These are phyloP conservation scores for Austrolebias charrua DNA, from an alignment of 2,797 vertebrate genomes.

Conservation along the genomic window DNA sequence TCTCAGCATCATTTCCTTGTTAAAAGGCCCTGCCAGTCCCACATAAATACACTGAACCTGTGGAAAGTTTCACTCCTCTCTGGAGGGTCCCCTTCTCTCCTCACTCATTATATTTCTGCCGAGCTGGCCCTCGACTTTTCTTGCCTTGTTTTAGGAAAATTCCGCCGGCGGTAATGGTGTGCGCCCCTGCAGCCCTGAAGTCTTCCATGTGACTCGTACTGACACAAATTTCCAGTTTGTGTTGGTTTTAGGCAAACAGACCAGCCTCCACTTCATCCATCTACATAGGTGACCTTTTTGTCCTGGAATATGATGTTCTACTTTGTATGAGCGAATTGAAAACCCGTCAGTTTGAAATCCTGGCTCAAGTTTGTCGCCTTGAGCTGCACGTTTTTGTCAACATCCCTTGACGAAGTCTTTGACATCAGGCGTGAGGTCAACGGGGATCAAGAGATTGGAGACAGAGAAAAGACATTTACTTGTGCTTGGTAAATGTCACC, in stretches of 20 bases:
- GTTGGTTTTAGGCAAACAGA: constrained; percentile 78
- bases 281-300: constrained; percentile 60
- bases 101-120: constrained; percentile 68
- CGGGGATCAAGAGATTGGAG: constrained; percentile 40
- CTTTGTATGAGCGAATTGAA: constrained; percentile 17
- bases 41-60: constrained; percentile 71
- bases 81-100: constrained; percentile 73
- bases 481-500: constrained; percentile 67
- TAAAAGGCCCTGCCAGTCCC: constrained; percentile 58
- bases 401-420: constrained; percentile 47
- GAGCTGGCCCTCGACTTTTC: constrained; percentile 50
- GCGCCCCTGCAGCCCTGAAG: constrained; percentile 60
- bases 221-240: constrained; percentile 71
- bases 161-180: constrained; percentile 59
- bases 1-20: constrained; percentile 44
- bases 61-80: constrained; percentile 81
- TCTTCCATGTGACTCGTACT: constrained; percentile 69
- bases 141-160: constrained; percentile 81
- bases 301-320: constrained; percentile 47
- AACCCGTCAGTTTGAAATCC: constrained; percentile 30
- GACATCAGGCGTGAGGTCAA: constrained; percentile 45
- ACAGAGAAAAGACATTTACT: constrained; percentile 54
- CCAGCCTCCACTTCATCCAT: constrained; percentile 76
- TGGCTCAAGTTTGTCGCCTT: constrained; percentile 25
- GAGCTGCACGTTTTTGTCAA: constrained; percentile 30